Conservation (phyloP, 2,888 invertebrate genomes). For the Oscheius sp. region DNA sequence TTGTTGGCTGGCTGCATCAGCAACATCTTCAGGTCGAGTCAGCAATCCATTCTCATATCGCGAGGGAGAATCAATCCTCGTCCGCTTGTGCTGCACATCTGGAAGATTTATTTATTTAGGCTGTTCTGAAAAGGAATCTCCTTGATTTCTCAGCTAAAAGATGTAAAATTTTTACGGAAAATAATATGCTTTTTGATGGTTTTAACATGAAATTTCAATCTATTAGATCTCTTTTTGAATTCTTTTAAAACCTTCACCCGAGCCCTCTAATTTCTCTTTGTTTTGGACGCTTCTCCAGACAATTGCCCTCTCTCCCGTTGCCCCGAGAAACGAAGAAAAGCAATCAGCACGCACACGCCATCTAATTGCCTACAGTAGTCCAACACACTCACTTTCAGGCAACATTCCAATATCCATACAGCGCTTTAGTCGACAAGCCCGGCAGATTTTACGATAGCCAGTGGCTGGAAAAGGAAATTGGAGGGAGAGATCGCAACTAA, state of each 20-base stretch:
- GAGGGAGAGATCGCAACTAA: background rate
- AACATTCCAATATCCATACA: slow-evolving; percentile 67
- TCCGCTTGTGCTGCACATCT: slow-evolving; percentile 66
- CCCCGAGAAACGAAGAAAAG: background rate
- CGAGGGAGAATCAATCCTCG: slow-evolving; percentile 29
- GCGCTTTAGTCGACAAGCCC: slow-evolving; percentile 62
- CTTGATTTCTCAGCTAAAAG: too few species aligned
- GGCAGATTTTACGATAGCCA: slow-evolving; percentile 68
- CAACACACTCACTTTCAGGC: slow-evolving; percentile 65
- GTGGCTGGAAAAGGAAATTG: slow-evolving; percentile 45
- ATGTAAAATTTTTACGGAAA: too few species aligned
- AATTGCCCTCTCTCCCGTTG: background rate
- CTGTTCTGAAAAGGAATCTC: too few species aligned
- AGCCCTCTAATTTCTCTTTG: background rate
- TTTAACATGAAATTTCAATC: too few species aligned
- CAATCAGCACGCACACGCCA: too few species aligned
- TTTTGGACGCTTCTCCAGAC: background rate
- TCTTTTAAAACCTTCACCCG: background rate
- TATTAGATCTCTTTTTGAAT: too few species aligned
- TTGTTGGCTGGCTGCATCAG: too few species aligned
- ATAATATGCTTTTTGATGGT: too few species aligned
- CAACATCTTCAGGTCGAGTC: background rate
- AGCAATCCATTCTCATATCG: background rate
- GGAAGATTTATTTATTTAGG: too few species aligned
- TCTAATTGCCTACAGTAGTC: background rate